Evolutionary conservation across 2,888 invertebrate species (phyloP), one percentile per base, ranked within the genome.

Genomic region (Drosophila prostipennis): DNA sequence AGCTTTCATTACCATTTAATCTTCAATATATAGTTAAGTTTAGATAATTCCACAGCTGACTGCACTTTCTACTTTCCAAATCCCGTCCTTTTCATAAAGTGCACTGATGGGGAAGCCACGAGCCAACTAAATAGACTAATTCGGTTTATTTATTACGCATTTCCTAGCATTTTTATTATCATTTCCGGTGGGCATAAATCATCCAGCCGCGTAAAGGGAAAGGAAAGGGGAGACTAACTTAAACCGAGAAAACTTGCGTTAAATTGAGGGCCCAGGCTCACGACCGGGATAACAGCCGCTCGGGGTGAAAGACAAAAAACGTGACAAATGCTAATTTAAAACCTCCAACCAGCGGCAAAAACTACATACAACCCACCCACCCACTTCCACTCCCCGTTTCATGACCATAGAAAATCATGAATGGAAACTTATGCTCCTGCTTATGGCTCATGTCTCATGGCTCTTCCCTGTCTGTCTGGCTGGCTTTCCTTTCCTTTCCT

Each of bases 251-350:
- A 83, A 83, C 75, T 87, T 79, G 88, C 86, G 88, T 82, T 73
- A 80, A 86, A 84, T 86, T 68, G 81, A 60, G 76, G 70, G 68
- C 61, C 53, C 48, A 68, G 59, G 43, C 34, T 56, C 51, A 59
- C 43, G 52, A 60, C 52, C 60, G 56, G 61, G 36, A 51, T 36
- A 55, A 14, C 55, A 36, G 11, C 16, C n/a, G 54, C 29, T 32
- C 23, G 46, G 52, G 64, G 54, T 53, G 52, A 58, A 46, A 54
- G 76, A 64, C 79, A 76, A 74, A 79, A 72, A 86, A 82, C 79
- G 84, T 89, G 87, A 89, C 81, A 89, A 88, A 89, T 90, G 89
- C 87, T 90, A 89, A 89, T 89, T 89, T 90, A 80, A 89, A 87
- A 73, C 89, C 90, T 87, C 89, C 78, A 74, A 52, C 83, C 53